Conservation (phyloP, 2,113 vertebrate genomes). For the Hypanus sabinus region DNA sequence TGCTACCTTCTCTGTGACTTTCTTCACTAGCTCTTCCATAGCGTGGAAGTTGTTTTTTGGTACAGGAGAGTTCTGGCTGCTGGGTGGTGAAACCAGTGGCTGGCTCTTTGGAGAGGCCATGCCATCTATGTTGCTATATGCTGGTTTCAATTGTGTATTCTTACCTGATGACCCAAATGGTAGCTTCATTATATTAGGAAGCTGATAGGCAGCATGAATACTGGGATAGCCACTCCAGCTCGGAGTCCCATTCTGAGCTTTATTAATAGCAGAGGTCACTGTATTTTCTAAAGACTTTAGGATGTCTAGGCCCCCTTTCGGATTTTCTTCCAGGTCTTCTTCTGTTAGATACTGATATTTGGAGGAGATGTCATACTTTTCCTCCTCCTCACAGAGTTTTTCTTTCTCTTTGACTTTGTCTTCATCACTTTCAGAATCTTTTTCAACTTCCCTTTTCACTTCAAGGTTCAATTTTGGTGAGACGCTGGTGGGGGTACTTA, state of each 20-base stretch:
- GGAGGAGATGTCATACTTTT: constrained; percentile 88
- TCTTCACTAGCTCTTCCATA: constrained; percentile 96
- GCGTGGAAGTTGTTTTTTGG: constrained; percentile 94
- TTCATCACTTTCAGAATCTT: constrained; percentile 69
- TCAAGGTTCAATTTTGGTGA: constrained; percentile 77
- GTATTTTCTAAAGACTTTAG: constrained; percentile 97
- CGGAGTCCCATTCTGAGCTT: constrained; percentile 94
- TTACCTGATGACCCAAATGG: constrained; percentile 84
- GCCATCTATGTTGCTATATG: constrained; percentile 75
- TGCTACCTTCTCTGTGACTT: constrained; percentile 94
- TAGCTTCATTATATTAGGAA: constrained; percentile 96
- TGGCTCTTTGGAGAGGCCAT: constrained; percentile 79
- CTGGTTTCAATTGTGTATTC: constrained; percentile 73
- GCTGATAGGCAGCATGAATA: constrained; percentile 95
- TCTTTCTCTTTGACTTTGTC: constrained; percentile 79
- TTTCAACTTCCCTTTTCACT: constrained; percentile 87
- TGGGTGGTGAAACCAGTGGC: constrained; percentile 74
- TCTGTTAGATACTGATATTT: constrained; percentile 95
- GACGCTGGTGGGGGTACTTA: constrained; percentile 66
- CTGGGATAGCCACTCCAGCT: constrained; percentile 98
- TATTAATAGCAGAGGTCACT: constrained; percentile 94
- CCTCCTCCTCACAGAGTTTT: constrained; percentile 71
- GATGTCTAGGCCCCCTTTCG: constrained; percentile 93
- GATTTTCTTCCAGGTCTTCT: constrained; percentile 88
- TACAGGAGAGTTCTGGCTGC: constrained; percentile 83